Evolutionary conservation across 2,888 invertebrate genomes (phyloP).

Genomic region (Branchellion lobata): DNA sequence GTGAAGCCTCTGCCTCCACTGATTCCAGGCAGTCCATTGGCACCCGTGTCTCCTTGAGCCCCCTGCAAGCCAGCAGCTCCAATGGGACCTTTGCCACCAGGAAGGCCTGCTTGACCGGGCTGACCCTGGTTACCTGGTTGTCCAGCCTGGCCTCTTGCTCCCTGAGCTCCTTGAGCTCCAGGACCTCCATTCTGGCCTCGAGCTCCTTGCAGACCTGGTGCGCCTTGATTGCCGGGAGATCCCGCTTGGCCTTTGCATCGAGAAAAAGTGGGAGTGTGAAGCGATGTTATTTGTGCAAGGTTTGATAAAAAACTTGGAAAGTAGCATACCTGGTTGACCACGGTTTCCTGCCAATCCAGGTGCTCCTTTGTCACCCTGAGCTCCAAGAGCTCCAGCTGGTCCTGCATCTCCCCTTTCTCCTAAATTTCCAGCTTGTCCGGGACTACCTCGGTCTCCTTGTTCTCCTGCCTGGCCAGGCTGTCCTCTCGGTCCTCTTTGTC

Average conservation of each 20-base stretch:
- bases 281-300: too few species aligned
- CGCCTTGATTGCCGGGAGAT: conserved; percentile 44
- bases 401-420: conserved; percentile 45
- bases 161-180: conserved; percentile 32
- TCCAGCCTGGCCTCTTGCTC: conserved; percentile 40
- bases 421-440: conserved; percentile 38
- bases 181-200: neutral
- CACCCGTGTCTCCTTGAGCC: conserved; percentile 39
- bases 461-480: conserved; percentile 33
- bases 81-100: conserved; percentile 24
- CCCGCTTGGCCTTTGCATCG: conserved; percentile 47
- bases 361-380: conserved; percentile 10
- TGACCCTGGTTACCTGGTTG: conserved; percentile 37
- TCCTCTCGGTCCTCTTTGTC: conserved; percentile 38
- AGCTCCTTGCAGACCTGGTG: conserved; percentile 20
- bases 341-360: neutral
- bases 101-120: conserved; percentile 40
- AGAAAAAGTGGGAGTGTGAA: too few species aligned
- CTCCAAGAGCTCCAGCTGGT: conserved; percentile 43
- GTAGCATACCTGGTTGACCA: conserved; percentile 13
- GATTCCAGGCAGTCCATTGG: conserved; percentile 36
- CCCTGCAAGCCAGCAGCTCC: conserved; percentile 10
- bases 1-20: conserved; percentile 28
- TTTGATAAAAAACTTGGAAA: too few species aligned
- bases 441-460: conserved; percentile 34